These are phyloP conservation scores for Yoshiicerus persimilis DNA, from an alignment of 1,140 invertebrate species.

Conservation along the genomic window DNA sequence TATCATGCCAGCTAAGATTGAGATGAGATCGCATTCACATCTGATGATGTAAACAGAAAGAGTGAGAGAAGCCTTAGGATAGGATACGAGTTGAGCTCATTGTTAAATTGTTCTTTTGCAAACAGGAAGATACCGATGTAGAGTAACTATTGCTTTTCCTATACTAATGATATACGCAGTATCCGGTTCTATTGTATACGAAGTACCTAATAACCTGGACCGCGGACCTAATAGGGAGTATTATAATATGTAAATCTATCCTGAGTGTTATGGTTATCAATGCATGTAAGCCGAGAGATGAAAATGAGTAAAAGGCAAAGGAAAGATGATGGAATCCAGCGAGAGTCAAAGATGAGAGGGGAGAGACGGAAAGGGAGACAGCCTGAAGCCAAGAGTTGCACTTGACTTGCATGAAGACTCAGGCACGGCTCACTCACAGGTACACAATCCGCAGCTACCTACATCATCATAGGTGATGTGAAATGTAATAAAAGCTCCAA, in stretches of 20 bases:
- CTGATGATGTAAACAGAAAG: background rate
- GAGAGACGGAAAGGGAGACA: background rate
- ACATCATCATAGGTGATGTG: background rate
- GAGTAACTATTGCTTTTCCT: no score
- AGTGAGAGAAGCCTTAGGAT: background rate
- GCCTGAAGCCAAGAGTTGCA: background rate
- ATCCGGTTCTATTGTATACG: no score
- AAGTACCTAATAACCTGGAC: no score
- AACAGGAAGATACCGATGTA: background rate
- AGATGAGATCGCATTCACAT: background rate
- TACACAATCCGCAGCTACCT: background rate
- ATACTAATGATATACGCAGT: no score
- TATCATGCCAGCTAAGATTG: background rate
- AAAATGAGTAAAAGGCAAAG: background rate
- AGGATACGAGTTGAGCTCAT: background rate
- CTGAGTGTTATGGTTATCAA: background rate
- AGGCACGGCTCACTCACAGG: background rate
- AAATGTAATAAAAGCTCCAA: background rate
- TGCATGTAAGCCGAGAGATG: background rate
- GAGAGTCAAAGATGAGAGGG: background rate
- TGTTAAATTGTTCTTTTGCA: background rate
- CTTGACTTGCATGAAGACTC: background rate
- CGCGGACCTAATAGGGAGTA: background rate
- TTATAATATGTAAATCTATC: background rate
- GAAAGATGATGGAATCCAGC: background rate